Conservation (phyloP, 2,113 vertebrate species). For the Otolemur garnettii region DNA sequence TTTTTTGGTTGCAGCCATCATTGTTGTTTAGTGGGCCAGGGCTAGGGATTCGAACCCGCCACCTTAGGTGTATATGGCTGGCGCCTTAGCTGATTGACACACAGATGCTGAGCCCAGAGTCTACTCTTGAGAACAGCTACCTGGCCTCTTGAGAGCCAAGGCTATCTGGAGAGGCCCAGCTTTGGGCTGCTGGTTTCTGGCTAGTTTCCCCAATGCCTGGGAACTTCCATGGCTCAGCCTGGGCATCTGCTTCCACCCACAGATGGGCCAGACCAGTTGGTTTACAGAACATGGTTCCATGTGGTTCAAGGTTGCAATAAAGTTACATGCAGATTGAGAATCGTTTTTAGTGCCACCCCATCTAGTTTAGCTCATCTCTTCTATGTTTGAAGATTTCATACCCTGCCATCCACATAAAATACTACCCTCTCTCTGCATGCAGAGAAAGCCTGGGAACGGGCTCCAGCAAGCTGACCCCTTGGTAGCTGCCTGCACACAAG, state of each 20-base stretch:
- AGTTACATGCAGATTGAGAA: neutral
- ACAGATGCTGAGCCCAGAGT: too few species aligned
- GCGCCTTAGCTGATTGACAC: too few species aligned
- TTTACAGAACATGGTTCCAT: neutral
- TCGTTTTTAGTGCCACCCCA: neutral
- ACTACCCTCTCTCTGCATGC: neutral
- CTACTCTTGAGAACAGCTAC: neutral
- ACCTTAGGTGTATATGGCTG: too few species aligned
- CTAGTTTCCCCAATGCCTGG: neutral
- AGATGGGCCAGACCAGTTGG: neutral
- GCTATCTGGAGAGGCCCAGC: fast-evolving
- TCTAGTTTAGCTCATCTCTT: neutral
- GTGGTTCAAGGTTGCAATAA: neutral
- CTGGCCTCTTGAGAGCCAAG: neutral
- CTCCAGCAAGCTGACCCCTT: neutral
- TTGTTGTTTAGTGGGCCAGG: too few species aligned
- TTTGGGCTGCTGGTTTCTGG: too few species aligned
- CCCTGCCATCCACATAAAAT: neutral
- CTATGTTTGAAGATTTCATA: neutral
- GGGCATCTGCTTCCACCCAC: neutral
- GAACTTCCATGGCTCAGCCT: neutral
- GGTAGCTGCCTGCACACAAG: neutral
- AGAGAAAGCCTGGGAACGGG: neutral
- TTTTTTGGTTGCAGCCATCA: too few species aligned
- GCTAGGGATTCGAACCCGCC: too few species aligned